These are phyloP conservation scores for Masnerella sp. DNA, from an alignment of 2,888 invertebrate genomes.

Conservation along the genomic window DNA sequence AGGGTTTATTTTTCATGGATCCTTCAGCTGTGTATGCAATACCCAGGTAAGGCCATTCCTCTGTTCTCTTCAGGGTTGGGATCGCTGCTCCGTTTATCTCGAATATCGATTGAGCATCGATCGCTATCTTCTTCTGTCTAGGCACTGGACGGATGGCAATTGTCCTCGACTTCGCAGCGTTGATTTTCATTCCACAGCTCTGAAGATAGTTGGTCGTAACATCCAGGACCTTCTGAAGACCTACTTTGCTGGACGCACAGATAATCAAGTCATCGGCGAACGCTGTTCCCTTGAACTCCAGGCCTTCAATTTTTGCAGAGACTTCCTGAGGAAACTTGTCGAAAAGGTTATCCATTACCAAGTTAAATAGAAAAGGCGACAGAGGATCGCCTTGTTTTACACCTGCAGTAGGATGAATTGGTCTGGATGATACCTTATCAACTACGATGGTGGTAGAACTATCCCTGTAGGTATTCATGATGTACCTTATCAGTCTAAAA, in stretches of 20 bases:
- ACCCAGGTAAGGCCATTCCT: slow-evolving; percentile 53
- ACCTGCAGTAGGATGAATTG: slow-evolving; percentile 17
- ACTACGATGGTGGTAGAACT: background rate
- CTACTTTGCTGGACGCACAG: background rate
- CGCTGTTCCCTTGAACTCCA: slow-evolving; percentile 15
- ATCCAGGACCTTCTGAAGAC: slow-evolving; percentile 25
- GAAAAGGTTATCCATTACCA: slow-evolving; percentile 7
- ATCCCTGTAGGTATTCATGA: background rate
- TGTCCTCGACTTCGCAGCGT: slow-evolving; percentile 65
- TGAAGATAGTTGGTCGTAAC: slow-evolving; percentile 36
- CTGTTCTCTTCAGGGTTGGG: slow-evolving; percentile 60
- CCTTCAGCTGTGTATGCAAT: slow-evolving; percentile 47
- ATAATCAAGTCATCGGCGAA: slow-evolving; percentile 18
- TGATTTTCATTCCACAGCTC: slow-evolving; percentile 63
- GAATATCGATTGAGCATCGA: slow-evolving; percentile 23
- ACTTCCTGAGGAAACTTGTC: slow-evolving; percentile 17
- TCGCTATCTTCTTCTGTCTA: slow-evolving; percentile 26
- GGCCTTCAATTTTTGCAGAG: slow-evolving; percentile 16
- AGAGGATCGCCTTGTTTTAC: slow-evolving; percentile 26
- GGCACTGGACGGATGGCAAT: slow-evolving; percentile 66
- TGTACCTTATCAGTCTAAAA: background rate
- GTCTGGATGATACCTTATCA: background rate
- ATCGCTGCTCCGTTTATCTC: slow-evolving; percentile 23
- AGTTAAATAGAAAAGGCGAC: slow-evolving; percentile 20
- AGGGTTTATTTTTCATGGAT: background rate